Evolutionary conservation across 2,888 invertebrate species (phyloP), one percentile per base, ranked within the genome.

Genomic region (Apodemia duryi): DNA sequence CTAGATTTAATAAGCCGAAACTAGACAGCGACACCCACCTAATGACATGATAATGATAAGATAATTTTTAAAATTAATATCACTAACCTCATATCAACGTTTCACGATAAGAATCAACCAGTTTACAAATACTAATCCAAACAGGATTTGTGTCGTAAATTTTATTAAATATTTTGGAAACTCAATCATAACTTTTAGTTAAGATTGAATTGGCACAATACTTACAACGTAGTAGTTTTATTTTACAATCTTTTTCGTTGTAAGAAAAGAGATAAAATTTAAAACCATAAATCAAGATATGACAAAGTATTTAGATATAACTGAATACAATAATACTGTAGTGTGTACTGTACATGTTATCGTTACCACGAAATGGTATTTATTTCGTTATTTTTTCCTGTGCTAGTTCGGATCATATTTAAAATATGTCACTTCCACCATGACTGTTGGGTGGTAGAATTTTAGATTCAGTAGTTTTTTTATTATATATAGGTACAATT

Each of bases 101-200:
- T 38, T 38, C 35, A n/a, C 41, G 41, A 54, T 63, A 29, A n/a
- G 28, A n/a, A 60, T 60, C 35, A 60, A 51, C 29, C 49, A 63
- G 32, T 57, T 38, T 57, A 63, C 29, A 41, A 63, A 54, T n/a
- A n/a, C 10, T 21, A 63, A 63, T 63, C 63, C 57, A 29, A 43
- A 43, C 63, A 57, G n/a, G 10, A 57, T 11, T 3, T 13, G 9
- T 43, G 29, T 29, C 9, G 71, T 68, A 60, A 35, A 60, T 60
- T 60, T 60, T 57, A 7, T 29, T 57, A 28, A 57, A 57, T 57
- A 29, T 57, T 46, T 46, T 57, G 13, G 73, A 75, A 76, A 81
- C 81, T 83, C 83, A 84, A 85, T 86, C 84, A 83, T 78, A 73
- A 73, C 74, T 28, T 70, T 65, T 13, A 46, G 85, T 85, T 86